A percentile compares a stretch with the other conserved stretches of the same genome.
These are phyloP conservation scores for Acanthosoma haemorrhoidale DNA, from an alignment of 2,888 invertebrate species.

Conservation along the genomic window DNA sequence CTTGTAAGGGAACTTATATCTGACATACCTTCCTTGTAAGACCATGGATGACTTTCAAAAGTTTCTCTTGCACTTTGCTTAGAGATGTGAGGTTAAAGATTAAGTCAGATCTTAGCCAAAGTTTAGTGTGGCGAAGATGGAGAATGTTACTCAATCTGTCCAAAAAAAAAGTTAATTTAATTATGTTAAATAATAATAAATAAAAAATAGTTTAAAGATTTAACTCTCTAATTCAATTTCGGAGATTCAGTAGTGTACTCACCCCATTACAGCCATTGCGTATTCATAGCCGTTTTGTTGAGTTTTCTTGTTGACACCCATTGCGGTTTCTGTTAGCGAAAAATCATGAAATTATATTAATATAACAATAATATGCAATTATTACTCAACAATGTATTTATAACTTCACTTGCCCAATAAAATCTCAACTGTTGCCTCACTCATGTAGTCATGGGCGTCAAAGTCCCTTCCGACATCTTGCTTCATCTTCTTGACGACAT, in stretches of 20 bases:
- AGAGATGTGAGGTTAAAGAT: conserved; percentile 71
- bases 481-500: conserved; percentile 53
- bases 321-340: conserved; percentile 67
- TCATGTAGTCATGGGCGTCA: conserved; percentile 44
- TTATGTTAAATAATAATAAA: not conserved
- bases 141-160: conserved; percentile 75
- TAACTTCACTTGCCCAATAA: conserved; percentile 40
- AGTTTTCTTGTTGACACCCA: conserved; percentile 79
- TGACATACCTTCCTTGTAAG: conserved; percentile 66
- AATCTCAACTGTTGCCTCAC: conserved; percentile 44
- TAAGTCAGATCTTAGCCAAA: conserved; percentile 71
- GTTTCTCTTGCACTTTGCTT: conserved; percentile 66
- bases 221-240: too few relatives aligned
- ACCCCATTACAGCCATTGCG: conserved; percentile 82
- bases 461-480: conserved; percentile 39
- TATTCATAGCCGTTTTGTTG: conserved; percentile 70
- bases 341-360: not conserved
- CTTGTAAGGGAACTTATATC: not conserved
- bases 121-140: conserved; percentile 72
- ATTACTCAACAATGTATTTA: not conserved
- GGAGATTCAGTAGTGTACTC: conserved; percentile 40
- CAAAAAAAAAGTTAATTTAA: not conserved
- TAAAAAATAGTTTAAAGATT: not conserved
- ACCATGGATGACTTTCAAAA: conserved; percentile 71
- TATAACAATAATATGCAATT: not conserved